Base-by-base conservation (phyloP, 2,888 invertebrate genomes). In the Machimus rusticus region DNA sequence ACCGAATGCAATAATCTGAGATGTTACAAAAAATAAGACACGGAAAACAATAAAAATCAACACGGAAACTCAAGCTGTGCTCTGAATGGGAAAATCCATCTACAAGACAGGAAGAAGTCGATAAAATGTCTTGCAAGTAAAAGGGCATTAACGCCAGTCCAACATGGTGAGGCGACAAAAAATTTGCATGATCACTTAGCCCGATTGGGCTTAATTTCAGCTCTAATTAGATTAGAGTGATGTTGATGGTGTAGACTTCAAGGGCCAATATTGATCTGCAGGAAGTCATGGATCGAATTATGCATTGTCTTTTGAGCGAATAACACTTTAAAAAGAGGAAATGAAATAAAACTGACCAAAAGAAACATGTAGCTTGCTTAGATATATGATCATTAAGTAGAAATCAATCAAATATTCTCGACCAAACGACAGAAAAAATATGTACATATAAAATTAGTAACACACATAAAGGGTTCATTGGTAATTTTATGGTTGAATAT, bases 41-140 rank as follows among this genome's bases (percentile, higher is more conserved):
- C 19, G n/a, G 16, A 19, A 66, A 12, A 9, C 8, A 9, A 76
- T 19, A 76, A 76, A 34, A 14, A 2, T 37, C 31, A 37, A 76
- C 39, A 76, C 76, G 76, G 76, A 37, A 76, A 76, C 76, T 76
- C 76, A 31, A 76, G 76, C 76, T 76, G 76, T 31, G 37, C 39
- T n/a, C 34, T n/a, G 37, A 76, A 76, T 76, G 76, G 14, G 76
- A 76, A 76, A 76, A 37, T 76, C 14, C 76, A 9, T 34, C 8
- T 76, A 12, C 28, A 19, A 16, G 76, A 37, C 76, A 76, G 76
- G 76, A 76, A 76, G 76, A n/a, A 39, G 39, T 76, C n/a, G 76
- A 37, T 74, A 12, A 12, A 39, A 76, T 37, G 8, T 16, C 19
- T 19, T 37, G 34, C 19, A 76, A 76, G n/a, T n/a, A 34, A 31